phyloP scores from a whole-genome alignment of 2,113 vertebrate genomes.

The Oreotrochilus melanogaster region DNA sequence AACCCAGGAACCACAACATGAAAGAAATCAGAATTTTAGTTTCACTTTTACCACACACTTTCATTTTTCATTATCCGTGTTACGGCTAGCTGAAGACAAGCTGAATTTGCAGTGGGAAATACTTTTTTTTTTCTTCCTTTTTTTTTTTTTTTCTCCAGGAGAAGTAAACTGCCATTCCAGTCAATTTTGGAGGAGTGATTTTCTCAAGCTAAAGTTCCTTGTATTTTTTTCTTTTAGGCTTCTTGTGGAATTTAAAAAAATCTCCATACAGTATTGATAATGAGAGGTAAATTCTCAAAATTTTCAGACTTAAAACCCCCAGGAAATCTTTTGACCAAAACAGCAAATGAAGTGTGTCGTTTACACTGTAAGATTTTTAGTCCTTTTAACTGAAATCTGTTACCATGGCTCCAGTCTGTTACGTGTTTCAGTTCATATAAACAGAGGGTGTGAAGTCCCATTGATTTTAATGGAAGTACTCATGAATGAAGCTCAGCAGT shows the following conservation, averaged over 20 bases:
- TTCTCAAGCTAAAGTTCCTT: not conserved
- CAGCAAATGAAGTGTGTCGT: not conserved
- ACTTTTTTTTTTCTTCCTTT: fast-evolving
- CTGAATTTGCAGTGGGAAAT: not conserved
- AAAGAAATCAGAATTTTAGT: not conserved
- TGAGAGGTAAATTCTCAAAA: not conserved
- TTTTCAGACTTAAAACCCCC: not conserved
- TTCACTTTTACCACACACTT: not conserved
- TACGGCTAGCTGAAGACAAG: not conserved
- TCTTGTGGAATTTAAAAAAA: not conserved
- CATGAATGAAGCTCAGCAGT: constrained; percentile 28
- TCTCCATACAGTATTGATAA: not conserved
- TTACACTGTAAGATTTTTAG: not conserved
- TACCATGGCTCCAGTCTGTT: not conserved
- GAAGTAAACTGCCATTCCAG: not conserved
- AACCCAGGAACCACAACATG: too few species aligned
- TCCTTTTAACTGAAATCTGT: not conserved
- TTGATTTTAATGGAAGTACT: constrained; percentile 29
- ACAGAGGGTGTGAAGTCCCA: not conserved
- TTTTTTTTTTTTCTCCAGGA: fast-evolving
- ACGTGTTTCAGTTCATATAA: not conserved
- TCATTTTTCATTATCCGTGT: not conserved
- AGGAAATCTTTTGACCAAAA: not conserved
- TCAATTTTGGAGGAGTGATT: not conserved
- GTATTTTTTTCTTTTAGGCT: not conserved